These are phyloP conservation scores for Butastur rufipennis DNA, from an alignment of 2,113 vertebrate species.

Conservation along the genomic window DNA sequence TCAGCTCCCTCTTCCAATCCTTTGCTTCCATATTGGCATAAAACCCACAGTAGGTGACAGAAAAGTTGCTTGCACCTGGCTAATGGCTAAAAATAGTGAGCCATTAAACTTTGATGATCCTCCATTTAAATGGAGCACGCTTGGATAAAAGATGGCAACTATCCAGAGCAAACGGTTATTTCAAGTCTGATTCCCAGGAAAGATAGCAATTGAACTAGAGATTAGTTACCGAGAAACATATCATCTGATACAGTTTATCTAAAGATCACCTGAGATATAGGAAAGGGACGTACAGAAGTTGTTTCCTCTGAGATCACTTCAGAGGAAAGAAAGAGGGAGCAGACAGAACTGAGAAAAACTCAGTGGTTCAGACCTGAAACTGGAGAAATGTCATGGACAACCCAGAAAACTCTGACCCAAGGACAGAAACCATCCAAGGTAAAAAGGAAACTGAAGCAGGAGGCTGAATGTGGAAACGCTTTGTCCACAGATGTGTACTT, in stretches of 20 bases:
- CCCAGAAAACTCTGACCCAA: neutral
- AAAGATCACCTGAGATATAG: neutral
- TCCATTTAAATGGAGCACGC: neutral
- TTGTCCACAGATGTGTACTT: neutral
- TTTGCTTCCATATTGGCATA: conserved; percentile 37
- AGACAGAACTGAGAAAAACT: neutral
- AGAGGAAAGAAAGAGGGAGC: neutral
- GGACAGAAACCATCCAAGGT: neutral
- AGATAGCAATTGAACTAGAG: neutral
- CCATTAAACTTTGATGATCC: conserved; percentile 23
- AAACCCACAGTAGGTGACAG: conserved; percentile 44
- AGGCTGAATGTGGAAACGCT: neutral
- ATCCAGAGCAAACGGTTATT: conserved; percentile 22
- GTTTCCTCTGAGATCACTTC: neutral
- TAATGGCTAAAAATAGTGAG: conserved; percentile 39
- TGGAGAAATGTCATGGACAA: neutral
- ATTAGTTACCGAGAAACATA: neutral
- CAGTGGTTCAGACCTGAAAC: neutral
- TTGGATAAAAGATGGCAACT: conserved; percentile 5
- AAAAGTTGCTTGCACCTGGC: conserved; percentile 43
- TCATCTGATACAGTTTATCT: neutral
- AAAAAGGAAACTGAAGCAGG: neutral
- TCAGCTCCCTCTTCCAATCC: neutral
- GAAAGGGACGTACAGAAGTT: neutral
- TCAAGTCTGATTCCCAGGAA: neutral